These are phyloP conservation scores for Leptopilina syphax DNA, from an alignment of 2,888 invertebrate species.

Conservation along the genomic window DNA sequence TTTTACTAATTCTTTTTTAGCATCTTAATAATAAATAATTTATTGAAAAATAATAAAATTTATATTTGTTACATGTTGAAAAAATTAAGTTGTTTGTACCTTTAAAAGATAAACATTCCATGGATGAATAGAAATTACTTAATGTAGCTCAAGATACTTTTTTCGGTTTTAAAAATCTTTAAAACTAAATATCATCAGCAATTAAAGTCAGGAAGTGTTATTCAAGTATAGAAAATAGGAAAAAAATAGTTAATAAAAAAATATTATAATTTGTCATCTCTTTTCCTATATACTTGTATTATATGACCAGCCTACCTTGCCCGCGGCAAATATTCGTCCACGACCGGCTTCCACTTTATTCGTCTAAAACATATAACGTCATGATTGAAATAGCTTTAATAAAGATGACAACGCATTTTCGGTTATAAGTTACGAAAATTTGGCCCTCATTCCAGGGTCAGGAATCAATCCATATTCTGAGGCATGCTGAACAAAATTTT, in stretches of 20 bases:
- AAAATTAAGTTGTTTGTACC: too few species aligned
- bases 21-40: too few species aligned
- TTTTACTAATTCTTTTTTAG: too few species aligned
- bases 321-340: constrained; percentile 60
- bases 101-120: too few species aligned
- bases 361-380: constrained; percentile 67
- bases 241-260: constrained; percentile 5
- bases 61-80: too few species aligned
- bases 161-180: neutral
- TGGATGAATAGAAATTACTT: too few species aligned
- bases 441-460: constrained; percentile 63
- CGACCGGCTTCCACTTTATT: constrained; percentile 58
- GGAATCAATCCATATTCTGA: constrained; percentile 11
- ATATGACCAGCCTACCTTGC: constrained; percentile 65
- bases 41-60: too few species aligned
- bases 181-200: neutral
- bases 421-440: constrained; percentile 69
- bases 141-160: neutral
- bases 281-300: neutral
- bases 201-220: constrained; percentile 9
- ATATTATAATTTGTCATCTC: constrained; percentile 3
- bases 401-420: constrained; percentile 51
- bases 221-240: constrained; percentile 14
- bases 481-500: too few species aligned
- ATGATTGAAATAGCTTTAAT: constrained; percentile 68